Base-by-base conservation (phyloP, 2,797 vertebrate genomes). In the Lithobates pipiens region DNA sequence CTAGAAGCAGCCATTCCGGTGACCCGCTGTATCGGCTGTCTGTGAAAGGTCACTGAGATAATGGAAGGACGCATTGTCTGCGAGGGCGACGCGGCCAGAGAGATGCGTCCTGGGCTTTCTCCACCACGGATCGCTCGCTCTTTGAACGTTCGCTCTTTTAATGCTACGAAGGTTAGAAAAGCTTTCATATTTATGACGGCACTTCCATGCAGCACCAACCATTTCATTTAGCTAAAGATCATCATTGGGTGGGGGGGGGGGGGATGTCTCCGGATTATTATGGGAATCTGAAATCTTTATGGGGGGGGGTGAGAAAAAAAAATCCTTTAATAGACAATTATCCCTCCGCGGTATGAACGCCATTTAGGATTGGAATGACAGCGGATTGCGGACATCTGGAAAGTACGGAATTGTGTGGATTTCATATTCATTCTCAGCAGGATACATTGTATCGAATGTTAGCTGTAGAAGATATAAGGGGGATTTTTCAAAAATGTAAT, bases 161-260 rank as follows among this genome's bases (percentile, higher is more conserved):
- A 75, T 79, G 85, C 80, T 79, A 57, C 70, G 70, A 80, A 83
- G 85, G 85, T 87, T 82, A 87, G 75, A 83, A 79, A 79, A 78
- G 80, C 85, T 86, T 82, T 86, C 42, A 73, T 72, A 36, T 68
- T 75, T 61, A 86, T 79, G 57, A 57, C 54, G 46, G 18, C 80
- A 70, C 76, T 68, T 74, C 77, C 57, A 54, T 39, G 68, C 76
- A 27, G 39, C 57, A 86, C 61, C 80, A 78, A 75, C 85, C 68
- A 86, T 86, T 74, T 78, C 75, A 79, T 29, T 29, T 29, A 29
- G 2, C 69, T 79, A 86, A 86, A 86, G 69, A 69, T 80, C 72
- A 75, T 86, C 42, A 79, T 79, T 13, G 57, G 23, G 36, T 1
- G 32, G 32, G 32, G 32, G 32, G 32, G 39, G 10, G 32, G 7